Conservation (phyloP, 2,888 invertebrate genomes). For the Listrodromus nycthemerus region DNA sequence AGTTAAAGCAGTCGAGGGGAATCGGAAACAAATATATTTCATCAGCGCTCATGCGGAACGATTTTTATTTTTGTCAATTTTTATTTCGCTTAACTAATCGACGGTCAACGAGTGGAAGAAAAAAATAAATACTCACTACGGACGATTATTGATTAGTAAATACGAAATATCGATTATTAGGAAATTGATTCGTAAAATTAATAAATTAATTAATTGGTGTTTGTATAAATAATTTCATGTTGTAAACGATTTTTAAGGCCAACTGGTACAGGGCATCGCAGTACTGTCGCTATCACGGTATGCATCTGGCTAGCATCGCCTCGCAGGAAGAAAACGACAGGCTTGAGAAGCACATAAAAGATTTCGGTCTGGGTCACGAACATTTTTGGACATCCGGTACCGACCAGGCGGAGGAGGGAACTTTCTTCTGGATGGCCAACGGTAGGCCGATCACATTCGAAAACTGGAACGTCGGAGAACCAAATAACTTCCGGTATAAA, state of each 20-base stretch:
- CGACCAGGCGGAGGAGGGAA: conserved; percentile 95
- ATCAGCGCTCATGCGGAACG: not conserved
- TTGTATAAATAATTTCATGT: not conserved
- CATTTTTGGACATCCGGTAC: conserved; percentile 98
- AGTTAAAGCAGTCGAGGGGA: conserved; percentile 10
- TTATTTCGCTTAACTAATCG: not conserved
- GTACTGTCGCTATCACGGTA: conserved; percentile 96
- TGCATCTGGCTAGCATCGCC: conserved; percentile 95
- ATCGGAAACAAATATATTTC: conserved; percentile 37
- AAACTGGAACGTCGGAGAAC: conserved; percentile 97
- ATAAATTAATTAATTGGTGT: not conserved
- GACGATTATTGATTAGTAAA: too few relatives aligned
- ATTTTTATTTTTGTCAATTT: not conserved
- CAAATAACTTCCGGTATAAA: conserved; percentile 91
- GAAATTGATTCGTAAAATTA: too few relatives aligned
- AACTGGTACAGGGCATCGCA: conserved; percentile 97
- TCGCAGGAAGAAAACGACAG: conserved; percentile 96
- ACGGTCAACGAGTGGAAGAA: not conserved
- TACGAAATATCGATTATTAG: too few relatives aligned
- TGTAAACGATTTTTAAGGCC: conserved; percentile 86
- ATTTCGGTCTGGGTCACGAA: conserved; percentile 95
- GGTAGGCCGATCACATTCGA: conserved; percentile 95
- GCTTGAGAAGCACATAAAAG: conserved; percentile 95
- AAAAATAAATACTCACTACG: not conserved
- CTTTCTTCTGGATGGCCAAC: conserved; percentile 97